These are phyloP conservation scores for Tetramorium alpestre DNA, from an alignment of 1,140 invertebrate genomes.

Conservation along the genomic window DNA sequence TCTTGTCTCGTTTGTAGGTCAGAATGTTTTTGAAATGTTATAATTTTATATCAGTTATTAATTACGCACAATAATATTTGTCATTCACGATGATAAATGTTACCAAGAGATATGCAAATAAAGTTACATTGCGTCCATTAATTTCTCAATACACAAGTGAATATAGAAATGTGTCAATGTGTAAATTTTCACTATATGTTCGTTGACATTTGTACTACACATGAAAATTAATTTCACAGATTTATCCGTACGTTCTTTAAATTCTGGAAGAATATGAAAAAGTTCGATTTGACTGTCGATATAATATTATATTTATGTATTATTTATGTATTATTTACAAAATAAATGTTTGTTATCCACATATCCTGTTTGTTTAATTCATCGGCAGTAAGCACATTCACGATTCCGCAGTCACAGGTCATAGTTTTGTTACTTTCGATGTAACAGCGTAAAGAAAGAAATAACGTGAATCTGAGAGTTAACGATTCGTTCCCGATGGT, in stretches of 20 bases:
- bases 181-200: background rate
- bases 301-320: no score
- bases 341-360: background rate
- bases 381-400: background rate
- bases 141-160: constrained; percentile 45
- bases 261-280: background rate
- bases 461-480: constrained; percentile 35
- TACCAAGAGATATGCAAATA: constrained; percentile 42
- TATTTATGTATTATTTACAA: background rate
- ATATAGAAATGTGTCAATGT: constrained; percentile 22
- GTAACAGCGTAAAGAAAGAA: background rate
- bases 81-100: constrained; percentile 30
- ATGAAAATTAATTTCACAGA: constrained; percentile 22
- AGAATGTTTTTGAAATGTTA: constrained; percentile 12
- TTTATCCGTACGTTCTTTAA: background rate
- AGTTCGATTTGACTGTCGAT: background rate
- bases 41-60: constrained; percentile 25
- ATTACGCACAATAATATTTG: constrained; percentile 35
- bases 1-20: background rate
- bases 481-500: constrained; percentile 40
- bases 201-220: background rate
- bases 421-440: background rate
- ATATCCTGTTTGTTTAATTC: background rate
- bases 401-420: background rate
- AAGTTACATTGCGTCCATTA: constrained; percentile 43